phyloP scores from a whole-genome alignment of 2,113 vertebrate species.

The Parus major region DNA sequence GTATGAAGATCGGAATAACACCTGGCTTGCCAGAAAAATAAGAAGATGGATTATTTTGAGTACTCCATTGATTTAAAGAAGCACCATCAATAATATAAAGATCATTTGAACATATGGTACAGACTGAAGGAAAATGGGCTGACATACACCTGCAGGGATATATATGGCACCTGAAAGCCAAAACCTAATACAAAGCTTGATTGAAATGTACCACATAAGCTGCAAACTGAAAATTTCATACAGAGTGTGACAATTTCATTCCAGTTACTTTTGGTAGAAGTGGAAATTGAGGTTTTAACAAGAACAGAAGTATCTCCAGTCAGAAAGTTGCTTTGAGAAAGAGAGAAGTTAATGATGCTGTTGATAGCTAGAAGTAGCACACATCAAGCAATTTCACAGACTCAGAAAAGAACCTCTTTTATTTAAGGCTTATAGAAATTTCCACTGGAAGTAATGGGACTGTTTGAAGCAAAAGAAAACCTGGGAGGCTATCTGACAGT shows the following conservation, averaged over 20 bases:
- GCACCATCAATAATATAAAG: slow-evolving; percentile 9
- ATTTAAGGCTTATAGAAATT: neutral
- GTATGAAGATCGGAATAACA: slow-evolving; percentile 5
- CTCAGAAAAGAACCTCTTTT: neutral
- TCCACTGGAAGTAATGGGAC: neutral
- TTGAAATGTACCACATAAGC: neutral
- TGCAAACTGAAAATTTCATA: neutral
- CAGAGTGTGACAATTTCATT: neutral
- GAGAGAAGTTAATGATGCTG: neutral
- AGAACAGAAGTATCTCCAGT: neutral
- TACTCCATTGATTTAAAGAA: neutral
- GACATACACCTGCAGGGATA: slow-evolving; percentile 7
- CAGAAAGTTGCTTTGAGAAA: slow-evolving; percentile 2
- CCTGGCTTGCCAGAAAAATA: slow-evolving; percentile 26
- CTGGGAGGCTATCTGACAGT: neutral
- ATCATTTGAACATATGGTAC: neutral
- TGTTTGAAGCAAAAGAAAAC: neutral
- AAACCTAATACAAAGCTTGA: neutral
- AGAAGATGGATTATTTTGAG: slow-evolving; percentile 27
- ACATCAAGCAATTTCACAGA: neutral
- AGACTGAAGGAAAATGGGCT: slow-evolving; percentile 3
- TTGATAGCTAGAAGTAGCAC: neutral
- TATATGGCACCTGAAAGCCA: neutral
- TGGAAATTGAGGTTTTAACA: neutral
- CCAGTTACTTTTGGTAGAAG: neutral